phyloP scores from a whole-genome alignment of 2,113 vertebrate genomes.

The Spheniscus mendiculus region DNA sequence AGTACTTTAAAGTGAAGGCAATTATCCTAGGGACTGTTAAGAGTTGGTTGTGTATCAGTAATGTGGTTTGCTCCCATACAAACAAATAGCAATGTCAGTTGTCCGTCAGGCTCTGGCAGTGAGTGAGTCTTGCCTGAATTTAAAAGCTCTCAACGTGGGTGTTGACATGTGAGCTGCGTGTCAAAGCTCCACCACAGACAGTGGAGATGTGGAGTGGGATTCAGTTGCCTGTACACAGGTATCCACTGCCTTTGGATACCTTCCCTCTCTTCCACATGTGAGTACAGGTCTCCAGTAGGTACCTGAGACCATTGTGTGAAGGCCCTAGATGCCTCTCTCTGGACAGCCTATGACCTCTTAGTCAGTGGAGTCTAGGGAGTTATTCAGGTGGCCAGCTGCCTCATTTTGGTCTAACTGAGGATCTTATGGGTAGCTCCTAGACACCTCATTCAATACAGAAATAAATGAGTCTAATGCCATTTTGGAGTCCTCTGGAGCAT shows the following conservation, averaged over 20 bases:
- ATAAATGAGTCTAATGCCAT: not conserved
- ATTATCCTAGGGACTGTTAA: constrained; percentile 14
- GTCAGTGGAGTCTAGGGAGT: not conserved
- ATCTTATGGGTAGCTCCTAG: not conserved
- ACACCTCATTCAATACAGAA: not conserved
- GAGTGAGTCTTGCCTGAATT: not conserved
- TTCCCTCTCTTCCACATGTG: not conserved
- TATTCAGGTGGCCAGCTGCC: not conserved
- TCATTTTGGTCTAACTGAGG: not conserved
- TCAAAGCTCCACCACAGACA: not conserved
- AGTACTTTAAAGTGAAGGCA: constrained; percentile 37
- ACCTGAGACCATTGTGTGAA: not conserved
- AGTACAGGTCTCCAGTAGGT: not conserved
- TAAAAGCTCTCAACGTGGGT: not conserved
- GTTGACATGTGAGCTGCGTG: not conserved
- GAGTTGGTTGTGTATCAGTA: constrained; percentile 32
- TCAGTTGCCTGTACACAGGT: not conserved
- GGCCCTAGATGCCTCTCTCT: not conserved
- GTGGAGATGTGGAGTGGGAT: not conserved
- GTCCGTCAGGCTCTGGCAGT: not conserved
- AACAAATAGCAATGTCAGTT: not conserved
- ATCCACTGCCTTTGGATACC: not conserved
- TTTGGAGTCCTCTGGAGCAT: not conserved
- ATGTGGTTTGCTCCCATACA: not conserved
- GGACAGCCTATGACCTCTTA: not conserved